These are phyloP conservation scores for Harlomillsia oculata DNA, from an alignment of 1,140 invertebrate species.

Conservation along the genomic window DNA sequence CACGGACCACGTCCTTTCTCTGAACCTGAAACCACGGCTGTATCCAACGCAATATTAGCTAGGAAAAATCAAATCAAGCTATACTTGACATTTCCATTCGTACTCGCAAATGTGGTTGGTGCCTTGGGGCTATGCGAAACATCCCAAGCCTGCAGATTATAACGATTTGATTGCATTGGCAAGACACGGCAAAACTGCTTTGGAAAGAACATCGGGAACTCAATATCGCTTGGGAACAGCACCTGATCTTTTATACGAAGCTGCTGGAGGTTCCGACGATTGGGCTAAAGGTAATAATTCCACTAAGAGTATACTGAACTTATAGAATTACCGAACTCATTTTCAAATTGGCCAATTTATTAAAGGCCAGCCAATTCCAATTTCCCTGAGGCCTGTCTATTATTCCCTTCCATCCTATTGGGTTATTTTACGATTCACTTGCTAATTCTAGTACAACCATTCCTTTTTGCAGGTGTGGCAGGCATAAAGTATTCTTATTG, in stretches of 20 bases:
- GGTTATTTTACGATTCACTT: too few species aligned
- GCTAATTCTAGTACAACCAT: too few species aligned
- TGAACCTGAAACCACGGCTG: constrained; percentile 59
- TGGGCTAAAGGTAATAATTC: constrained; percentile 74
- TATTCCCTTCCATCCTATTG: too few species aligned
- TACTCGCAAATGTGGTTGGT: constrained; percentile 74
- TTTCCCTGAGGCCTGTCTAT: too few species aligned
- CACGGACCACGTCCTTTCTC: constrained; percentile 14
- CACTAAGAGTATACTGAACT: not conserved
- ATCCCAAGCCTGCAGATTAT: constrained; percentile 54
- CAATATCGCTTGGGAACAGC: constrained; percentile 61
- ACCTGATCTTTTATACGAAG: constrained; percentile 14
- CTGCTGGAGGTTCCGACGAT: constrained; percentile 72
- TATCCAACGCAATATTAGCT: constrained; percentile 51
- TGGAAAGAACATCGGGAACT: constrained; percentile 55
- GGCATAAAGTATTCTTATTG: constrained; percentile 81
- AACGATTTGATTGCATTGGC: constrained; percentile 59
- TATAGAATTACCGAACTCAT: not conserved
- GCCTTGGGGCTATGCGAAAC: constrained; percentile 70
- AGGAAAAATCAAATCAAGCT: constrained; percentile 51
- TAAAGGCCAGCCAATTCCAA: too few species aligned
- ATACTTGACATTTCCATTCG: constrained; percentile 75
- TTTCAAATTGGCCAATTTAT: too few species aligned
- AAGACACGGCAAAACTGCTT: constrained; percentile 53
- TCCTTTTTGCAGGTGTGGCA: too few species aligned